Conservation (phyloP, 2,797 vertebrate genomes). For the Halcyon leucocephala region DNA sequence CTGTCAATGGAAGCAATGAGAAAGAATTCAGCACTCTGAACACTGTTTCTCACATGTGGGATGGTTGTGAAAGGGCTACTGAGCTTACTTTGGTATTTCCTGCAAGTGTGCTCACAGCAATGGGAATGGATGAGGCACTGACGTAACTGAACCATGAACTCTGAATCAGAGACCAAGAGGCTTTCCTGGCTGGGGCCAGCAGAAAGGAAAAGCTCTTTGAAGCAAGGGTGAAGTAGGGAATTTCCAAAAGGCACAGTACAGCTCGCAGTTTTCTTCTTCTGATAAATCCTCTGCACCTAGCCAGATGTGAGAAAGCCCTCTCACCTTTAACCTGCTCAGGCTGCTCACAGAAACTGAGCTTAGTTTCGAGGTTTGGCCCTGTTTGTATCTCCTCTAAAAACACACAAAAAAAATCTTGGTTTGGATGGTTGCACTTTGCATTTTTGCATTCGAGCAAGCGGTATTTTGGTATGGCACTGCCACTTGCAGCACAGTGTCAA, state of each 20-base stretch:
- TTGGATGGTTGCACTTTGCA: not conserved
- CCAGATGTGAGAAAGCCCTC: not conserved
- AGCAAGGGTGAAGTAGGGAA: not conserved
- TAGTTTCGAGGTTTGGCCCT: not conserved
- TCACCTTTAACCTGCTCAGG: not conserved
- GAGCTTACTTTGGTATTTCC: not conserved
- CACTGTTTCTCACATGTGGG: not conserved
- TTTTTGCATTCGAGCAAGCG: not conserved
- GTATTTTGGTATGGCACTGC: not conserved
- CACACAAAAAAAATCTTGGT: not conserved
- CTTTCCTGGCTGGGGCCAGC: not conserved
- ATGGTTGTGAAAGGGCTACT: not conserved
- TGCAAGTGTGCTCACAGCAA: not conserved
- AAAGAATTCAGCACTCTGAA: not conserved
- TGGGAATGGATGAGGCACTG: not conserved
- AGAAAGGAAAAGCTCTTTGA: not conserved
- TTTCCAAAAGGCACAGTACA: not conserved
- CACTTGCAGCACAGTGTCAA: not conserved
- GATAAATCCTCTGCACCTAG: not conserved
- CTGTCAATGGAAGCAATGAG: not conserved
- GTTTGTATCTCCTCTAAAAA: not conserved
- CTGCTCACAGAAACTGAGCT: not conserved
- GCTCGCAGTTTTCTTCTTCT: not conserved
- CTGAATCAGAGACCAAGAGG: not conserved
- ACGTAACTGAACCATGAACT: not conserved